These are phyloP conservation scores for Patella vulgata DNA, from an alignment of 1,140 invertebrate genomes.

Conservation along the genomic window DNA sequence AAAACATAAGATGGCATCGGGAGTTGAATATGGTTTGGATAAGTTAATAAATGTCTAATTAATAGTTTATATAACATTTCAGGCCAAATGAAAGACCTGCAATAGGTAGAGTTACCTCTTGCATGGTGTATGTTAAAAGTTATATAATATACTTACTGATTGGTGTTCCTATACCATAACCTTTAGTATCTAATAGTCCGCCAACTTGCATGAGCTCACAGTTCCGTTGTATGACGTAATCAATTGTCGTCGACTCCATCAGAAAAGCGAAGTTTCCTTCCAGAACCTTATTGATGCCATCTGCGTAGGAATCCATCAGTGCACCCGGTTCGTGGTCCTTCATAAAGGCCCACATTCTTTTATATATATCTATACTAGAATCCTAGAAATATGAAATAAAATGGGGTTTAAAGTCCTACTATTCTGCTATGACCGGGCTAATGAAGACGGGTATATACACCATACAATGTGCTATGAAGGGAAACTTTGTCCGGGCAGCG, in stretches of 20 bases:
- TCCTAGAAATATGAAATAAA: conserved; percentile 71
- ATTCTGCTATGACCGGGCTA: too few relatives aligned
- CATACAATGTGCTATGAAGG: too few relatives aligned
- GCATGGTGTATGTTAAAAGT: too few relatives aligned
- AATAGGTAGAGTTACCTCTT: too few relatives aligned
- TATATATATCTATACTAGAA: conserved; percentile 90
- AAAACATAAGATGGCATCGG: too few relatives aligned
- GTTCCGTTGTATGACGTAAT: conserved; percentile 91
- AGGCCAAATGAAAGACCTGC: too few relatives aligned
- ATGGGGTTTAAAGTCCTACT: background rate
- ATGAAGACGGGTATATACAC: too few relatives aligned
- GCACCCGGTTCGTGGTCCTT: conserved; percentile 50
- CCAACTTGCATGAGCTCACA: conserved; percentile 99
- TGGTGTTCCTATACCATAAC: conserved; percentile 74
- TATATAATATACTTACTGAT: too few relatives aligned
- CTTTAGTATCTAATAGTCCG: conserved; percentile 91
- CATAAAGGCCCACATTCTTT: conserved; percentile 98
- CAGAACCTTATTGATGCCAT: conserved; percentile 55
- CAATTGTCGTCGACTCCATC: conserved; percentile 95
- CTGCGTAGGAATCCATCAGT: conserved; percentile 46
- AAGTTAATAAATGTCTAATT: too few relatives aligned
- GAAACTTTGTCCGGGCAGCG: too few relatives aligned
- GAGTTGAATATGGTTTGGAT: too few relatives aligned
- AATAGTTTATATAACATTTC: too few relatives aligned
- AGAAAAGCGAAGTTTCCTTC: conserved; percentile 94